Base-by-base conservation (phyloP, 2,888 invertebrate genomes). In the Neuroscelio doddi region DNA sequence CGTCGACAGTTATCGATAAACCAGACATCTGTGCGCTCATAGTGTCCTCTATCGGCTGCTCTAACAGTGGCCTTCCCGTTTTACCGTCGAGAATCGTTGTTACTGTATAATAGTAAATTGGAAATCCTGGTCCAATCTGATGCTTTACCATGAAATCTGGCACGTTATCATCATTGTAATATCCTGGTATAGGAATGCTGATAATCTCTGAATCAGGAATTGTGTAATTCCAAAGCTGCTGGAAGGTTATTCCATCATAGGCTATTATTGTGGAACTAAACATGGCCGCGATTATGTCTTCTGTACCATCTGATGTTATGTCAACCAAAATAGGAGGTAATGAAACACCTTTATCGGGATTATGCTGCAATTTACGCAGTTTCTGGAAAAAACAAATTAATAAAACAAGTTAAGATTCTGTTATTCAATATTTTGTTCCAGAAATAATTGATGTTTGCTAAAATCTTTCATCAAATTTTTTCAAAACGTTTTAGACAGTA, bases 141-240 rank as follows among this genome's bases (percentile, higher is more conserved):
- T 88, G 92, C 71, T 92, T 92, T 0, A 94, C 87, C 85, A 93
- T 87, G 77, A 94, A 92, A 81, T 94, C 94, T 0, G 93, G 92
- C 3, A 91, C 83, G 69, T 90, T 87, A 76, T 94, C 94, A 69
- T 89, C 89, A 79, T 93, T 92, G 76, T 91, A 94, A 81, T 90
- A 93, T 0, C 92, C 93, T 1, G 92, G 92, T 8, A 92, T 90
- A 32, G 93, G 93, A 45, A 92, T 89, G 74, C 92, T 92, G 73
- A 91, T 90, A 8, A 91, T 89, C 83, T 93, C 91, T 3, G 92
- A 88, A 75, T 85, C 81, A 0, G 90, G 88, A 62, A 91, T 87
- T 0, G 90, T 88, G 70, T 88, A 90, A 71, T 91, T 92, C 94
- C 94, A 94, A n/a, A 94, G 78, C 72, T 88, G 87, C 38, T 87